Percentiles rank a stretch among this genome's conserved stretches.
These are phyloP conservation scores for Plecotus auritus DNA, from an alignment of 2,113 vertebrate genomes.

Conservation along the genomic window DNA sequence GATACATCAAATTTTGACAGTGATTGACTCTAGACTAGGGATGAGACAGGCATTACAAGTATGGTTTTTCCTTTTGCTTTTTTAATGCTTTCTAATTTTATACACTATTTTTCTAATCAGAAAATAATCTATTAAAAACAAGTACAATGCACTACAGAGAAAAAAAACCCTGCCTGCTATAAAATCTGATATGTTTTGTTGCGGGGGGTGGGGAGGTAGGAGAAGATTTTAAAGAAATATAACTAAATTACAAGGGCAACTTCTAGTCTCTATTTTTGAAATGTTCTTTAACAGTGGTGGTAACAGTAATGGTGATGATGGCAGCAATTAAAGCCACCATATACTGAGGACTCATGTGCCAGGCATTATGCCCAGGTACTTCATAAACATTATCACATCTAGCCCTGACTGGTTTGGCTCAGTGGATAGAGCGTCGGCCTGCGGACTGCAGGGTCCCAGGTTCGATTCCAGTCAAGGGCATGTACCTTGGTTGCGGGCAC, in stretches of 20 bases:
- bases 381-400: neutral
- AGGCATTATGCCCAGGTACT: neutral
- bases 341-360: neutral
- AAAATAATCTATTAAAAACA: neutral
- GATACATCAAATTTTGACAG: neutral
- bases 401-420: too few relatives aligned
- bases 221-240: neutral
- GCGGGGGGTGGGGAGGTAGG: neutral
- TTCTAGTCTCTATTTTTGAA: neutral
- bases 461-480: too few relatives aligned
- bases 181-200: neutral
- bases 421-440: too few relatives aligned
- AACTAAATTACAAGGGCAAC: neutral
- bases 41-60: neutral
- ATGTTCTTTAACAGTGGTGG: neutral
- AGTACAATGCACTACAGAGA: neutral
- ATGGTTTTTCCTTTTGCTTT: neutral
- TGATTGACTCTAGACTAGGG: neutral
- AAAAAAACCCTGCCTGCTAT: neutral
- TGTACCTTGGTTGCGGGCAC: too few relatives aligned
- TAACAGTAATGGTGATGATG: neutral
- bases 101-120: neutral
- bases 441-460: too few relatives aligned
- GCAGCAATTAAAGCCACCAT: neutral
- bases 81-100: neutral